Evolutionary conservation across 2,113 vertebrate species (phyloP).

Genomic region (Mastomys natalensis): DNA sequence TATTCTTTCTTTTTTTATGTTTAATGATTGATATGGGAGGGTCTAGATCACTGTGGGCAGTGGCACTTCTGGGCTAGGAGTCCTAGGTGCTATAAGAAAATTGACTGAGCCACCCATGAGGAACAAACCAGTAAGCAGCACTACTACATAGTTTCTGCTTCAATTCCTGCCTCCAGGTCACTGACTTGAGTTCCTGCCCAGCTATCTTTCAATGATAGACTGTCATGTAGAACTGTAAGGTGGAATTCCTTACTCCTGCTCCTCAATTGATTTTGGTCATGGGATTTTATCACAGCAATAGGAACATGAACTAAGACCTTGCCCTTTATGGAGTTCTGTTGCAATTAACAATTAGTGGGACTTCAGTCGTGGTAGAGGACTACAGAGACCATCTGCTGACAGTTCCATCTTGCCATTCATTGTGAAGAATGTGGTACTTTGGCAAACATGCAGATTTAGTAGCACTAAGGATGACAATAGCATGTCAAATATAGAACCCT

Average conservation of each 20-base stretch:
- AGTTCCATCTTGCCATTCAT: not conserved
- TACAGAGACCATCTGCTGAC: not conserved
- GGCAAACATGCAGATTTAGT: conserved; percentile 53
- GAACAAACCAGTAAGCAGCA: not conserved
- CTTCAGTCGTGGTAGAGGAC: conserved; percentile 24
- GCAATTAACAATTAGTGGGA: conserved; percentile 39
- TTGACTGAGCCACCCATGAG: not conserved
- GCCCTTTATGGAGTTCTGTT: not conserved
- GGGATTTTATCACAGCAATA: not conserved
- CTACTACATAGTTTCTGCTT: not conserved
- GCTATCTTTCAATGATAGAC: not conserved
- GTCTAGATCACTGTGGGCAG: not conserved
- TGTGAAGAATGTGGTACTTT: conserved; percentile 51
- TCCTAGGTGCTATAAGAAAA: not conserved
- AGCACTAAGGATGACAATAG: conserved; percentile 27
- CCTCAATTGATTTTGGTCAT: not conserved
- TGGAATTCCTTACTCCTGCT: not conserved
- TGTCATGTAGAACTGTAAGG: not conserved
- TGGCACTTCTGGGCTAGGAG: not conserved
- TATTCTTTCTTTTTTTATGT: no score
- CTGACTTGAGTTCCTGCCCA: not conserved
- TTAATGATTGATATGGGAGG: not conserved
- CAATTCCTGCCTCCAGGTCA: not conserved
- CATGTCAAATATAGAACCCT: not conserved
- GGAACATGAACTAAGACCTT: not conserved